phyloP scores from a whole-genome alignment of 1,140 invertebrate species.

The Nasonia giraulti region DNA sequence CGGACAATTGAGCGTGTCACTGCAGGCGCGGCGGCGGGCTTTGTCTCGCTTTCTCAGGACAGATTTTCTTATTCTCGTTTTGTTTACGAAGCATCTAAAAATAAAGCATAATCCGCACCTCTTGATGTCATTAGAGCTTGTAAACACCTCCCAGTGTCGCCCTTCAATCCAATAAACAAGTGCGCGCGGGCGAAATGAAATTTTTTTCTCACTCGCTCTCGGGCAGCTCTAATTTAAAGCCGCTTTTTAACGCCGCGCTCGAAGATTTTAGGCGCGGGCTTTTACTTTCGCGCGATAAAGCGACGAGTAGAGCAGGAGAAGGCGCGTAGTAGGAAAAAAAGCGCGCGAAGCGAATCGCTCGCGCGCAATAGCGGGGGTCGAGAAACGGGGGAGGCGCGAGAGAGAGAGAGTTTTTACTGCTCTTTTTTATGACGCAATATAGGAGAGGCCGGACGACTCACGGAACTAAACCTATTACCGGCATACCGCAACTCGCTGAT shows the following conservation, averaged over 20 bases:
- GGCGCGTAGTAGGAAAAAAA: constrained; percentile 28
- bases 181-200: constrained; percentile 9
- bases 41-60: neutral
- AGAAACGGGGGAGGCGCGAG: neutral
- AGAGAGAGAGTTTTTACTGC: constrained; percentile 58
- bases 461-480: constrained; percentile 64
- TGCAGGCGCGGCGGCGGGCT: neutral
- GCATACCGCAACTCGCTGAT: constrained; percentile 60
- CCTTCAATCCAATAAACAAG: constrained; percentile 9
- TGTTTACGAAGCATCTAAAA: too few relatives aligned
- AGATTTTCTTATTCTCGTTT: too few relatives aligned
- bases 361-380: neutral
- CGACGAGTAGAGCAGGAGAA: constrained; percentile 23
- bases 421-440: constrained; percentile 65
- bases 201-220: neutral
- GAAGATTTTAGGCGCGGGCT: constrained; percentile 48
- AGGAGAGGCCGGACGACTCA: constrained; percentile 51
- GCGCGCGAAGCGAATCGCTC: neutral
- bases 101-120: neutral
- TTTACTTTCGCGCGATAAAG: constrained; percentile 51
- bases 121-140: too few relatives aligned
- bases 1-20: constrained; percentile 20
- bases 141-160: neutral
- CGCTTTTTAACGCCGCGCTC: constrained; percentile 28
- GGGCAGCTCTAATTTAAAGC: constrained; percentile 37